Base-by-base conservation (phyloP, 2,113 vertebrate species). In the Chaetodon trifascialis region DNA sequence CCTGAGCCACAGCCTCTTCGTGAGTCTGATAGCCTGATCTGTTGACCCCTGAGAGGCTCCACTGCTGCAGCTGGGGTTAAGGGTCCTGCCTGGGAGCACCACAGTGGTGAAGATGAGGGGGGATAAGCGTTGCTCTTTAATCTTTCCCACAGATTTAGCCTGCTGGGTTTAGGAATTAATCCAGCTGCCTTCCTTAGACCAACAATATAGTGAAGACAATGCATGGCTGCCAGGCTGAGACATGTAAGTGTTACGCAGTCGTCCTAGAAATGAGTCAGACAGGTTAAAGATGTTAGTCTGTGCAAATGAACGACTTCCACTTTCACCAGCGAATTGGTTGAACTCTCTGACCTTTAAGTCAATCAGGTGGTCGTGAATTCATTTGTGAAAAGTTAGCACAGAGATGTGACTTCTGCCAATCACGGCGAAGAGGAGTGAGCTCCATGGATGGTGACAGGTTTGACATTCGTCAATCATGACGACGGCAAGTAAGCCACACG, bases 391-490 rank as follows among this genome's bases (percentile, higher is more conserved):
- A 49, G 58, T 54, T 40, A 36, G n/a, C 46, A 30, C 46, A 30
- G 30, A 60, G 30, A 23, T 23, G 44, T 44, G 46, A 73, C 46
- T 68, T 19, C 56, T 80, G 72, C 59, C 75, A 75, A 15, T 75
- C 69, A 66, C 21, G 52, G 19, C 51, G 19, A 30, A 64, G 51
- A 58, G 11, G 42, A 63, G 19, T 40, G 25, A 73, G 55, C 38
- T 47, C 36, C 55, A 42, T 30, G 46, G 46, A 60, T 51, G 38
- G 7, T 62, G 64, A 78, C 52, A 82, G 69, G 46, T 78, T 66
- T 81, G 73, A 79, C 47, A 21, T 40, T 52, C 46, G 65, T 79
- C 82, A 82, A 42, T 74, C 78, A 82, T 23, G 30, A 58, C 64
- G 8, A 23, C 62, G 15, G 30, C 60, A 78, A 82, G 63, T 25